phyloP scores from a whole-genome alignment of 2,888 invertebrate genomes.

The Pristionchus exspectatus region DNA sequence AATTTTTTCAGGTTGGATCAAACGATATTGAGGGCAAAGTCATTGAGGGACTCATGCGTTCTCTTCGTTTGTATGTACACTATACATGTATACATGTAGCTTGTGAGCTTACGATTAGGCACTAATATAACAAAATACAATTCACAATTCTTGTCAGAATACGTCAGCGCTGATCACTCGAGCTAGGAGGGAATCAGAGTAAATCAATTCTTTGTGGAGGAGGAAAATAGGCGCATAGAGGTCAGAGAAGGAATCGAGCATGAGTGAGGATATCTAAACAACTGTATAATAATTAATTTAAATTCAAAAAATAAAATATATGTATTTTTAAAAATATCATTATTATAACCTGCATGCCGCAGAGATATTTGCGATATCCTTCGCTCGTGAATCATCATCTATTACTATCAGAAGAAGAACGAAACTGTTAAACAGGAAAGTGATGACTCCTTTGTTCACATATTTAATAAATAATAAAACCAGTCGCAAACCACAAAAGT shows the following conservation, averaged over 20 bases:
- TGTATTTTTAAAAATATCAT: not conserved
- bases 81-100: too few relatives aligned
- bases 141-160: too few relatives aligned
- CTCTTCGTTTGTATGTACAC: too few relatives aligned
- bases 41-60: too few relatives aligned
- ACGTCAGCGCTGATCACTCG: not conserved
- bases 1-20: not conserved
- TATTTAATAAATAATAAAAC: not conserved
- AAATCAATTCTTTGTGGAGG: not conserved
- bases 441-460: not conserved
- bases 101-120: too few relatives aligned
- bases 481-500: too few relatives aligned
- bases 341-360: not conserved
- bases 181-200: not conserved
- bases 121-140: too few relatives aligned
- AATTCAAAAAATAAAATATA: too few relatives aligned
- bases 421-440: not conserved
- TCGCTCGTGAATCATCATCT: not conserved
- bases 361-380: conserved; percentile 2
- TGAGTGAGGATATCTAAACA: not conserved
- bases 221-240: not conserved
- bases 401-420: not conserved
- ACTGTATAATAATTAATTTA: not conserved
- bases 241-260: not conserved
- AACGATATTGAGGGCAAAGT: too few relatives aligned